Percentiles rank a stretch among this genome's conserved stretches.
Evolutionary conservation across 2,113 vertebrate genomes (phyloP).

Genomic region (mouse (Mus musculus)): DNA sequence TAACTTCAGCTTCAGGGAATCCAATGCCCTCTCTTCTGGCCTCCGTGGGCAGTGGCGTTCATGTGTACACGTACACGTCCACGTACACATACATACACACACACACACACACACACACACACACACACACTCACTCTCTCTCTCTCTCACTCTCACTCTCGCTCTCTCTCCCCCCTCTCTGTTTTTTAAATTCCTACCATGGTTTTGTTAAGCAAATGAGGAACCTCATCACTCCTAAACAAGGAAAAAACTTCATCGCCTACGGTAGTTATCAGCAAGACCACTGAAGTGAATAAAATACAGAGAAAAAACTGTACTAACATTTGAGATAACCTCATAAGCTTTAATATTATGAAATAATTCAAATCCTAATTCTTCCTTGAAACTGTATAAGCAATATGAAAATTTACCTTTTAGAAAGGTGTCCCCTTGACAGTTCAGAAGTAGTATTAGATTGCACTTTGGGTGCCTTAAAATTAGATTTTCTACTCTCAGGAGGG

Average conservation of each 20-base stretch:
- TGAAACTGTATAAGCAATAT: constrained; percentile 83
- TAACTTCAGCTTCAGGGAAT: not conserved
- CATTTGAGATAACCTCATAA: constrained; percentile 57
- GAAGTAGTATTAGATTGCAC: constrained; percentile 96
- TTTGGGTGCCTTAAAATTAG: constrained; percentile 99
- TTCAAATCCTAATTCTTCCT: constrained; percentile 76
- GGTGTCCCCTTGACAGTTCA: constrained; percentile 98
- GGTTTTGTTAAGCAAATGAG: constrained; percentile 47
- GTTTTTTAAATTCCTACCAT: not conserved
- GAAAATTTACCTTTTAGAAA: constrained; percentile 97
- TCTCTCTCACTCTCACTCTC: too few relatives aligned
- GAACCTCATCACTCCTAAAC: not conserved
- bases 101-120: too few relatives aligned
- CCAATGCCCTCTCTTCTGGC: not conserved
- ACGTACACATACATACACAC: too few relatives aligned
- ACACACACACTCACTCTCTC: not conserved
- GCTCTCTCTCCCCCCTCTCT: too few relatives aligned
- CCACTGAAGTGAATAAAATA: constrained; percentile 18
- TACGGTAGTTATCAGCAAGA: not conserved
- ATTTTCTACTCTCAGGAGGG: constrained; percentile 99
- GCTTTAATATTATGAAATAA: constrained; percentile 67
- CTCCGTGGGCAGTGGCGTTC: not conserved
- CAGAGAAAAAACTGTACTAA: constrained; percentile 31
- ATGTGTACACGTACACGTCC: too few relatives aligned
- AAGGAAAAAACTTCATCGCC: not conserved